phyloP scores from a whole-genome alignment of 2,113 vertebrate genomes.

The Isurus oxyrinchus region DNA sequence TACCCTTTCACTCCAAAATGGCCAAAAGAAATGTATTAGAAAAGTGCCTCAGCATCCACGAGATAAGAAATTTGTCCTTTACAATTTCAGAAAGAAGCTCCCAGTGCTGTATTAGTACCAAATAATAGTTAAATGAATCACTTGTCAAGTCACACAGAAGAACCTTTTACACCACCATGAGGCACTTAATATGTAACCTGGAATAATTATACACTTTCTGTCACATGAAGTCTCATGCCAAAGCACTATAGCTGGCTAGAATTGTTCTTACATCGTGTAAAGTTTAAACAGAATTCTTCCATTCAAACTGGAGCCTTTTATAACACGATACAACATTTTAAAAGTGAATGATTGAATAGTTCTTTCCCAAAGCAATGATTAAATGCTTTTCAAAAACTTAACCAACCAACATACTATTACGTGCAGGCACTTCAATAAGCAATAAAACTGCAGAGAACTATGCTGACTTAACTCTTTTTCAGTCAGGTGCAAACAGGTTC shows the following conservation, averaged over 20 bases:
- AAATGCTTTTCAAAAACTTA: not conserved
- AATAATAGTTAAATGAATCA: not conserved
- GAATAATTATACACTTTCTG: not conserved
- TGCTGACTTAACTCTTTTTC: not conserved
- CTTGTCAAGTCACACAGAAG: not conserved
- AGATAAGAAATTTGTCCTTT: not conserved
- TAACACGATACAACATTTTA: not conserved
- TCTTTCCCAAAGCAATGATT: not conserved
- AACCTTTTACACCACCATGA: not conserved
- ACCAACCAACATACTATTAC: not conserved
- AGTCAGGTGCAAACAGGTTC: not conserved
- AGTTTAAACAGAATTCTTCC: not conserved
- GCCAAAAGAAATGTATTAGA: not conserved
- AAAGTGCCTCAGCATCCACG: not conserved
- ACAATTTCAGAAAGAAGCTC: not conserved
- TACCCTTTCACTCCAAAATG: not conserved
- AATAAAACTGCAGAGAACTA: not conserved
- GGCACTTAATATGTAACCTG: not conserved
- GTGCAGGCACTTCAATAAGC: not conserved
- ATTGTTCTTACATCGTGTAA: not conserved
- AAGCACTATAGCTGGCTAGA: not conserved
- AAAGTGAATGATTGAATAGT: not conserved
- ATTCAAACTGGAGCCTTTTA: not conserved
- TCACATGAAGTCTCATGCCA: not conserved
- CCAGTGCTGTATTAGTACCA: not conserved